A percentile compares a stretch with the other conserved stretches of the same genome.
Evolutionary conservation across 2,113 vertebrate genomes (phyloP).

Genomic region (Amblyopsis rosae): DNA sequence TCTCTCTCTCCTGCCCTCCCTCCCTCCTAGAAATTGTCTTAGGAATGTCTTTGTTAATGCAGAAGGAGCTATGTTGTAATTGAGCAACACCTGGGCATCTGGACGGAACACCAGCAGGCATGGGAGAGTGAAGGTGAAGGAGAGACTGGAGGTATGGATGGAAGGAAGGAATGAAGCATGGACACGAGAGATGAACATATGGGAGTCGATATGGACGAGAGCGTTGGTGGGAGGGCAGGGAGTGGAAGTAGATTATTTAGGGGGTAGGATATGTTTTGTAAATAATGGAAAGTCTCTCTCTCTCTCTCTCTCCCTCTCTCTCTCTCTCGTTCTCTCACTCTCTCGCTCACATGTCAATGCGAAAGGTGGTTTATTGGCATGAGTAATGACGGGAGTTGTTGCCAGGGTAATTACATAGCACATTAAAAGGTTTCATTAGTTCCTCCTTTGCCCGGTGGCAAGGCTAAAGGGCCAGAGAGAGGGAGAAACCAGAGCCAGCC

Average conservation of each 20-base stretch:
- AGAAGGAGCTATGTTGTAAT: constrained; percentile 66
- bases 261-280: constrained; percentile 4
- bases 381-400: constrained; percentile 77
- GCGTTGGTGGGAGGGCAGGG: constrained; percentile 1
- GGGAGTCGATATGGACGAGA: constrained; percentile 50
- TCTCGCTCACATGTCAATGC: constrained; percentile 68
- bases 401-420: constrained; percentile 81
- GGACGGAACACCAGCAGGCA: constrained; percentile 56
- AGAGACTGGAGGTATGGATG: constrained; percentile 43
- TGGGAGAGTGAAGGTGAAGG: constrained; percentile 31
- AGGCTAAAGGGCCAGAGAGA: constrained; percentile 62
- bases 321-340: constrained; percentile 39
- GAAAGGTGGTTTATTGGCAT: constrained; percentile 72
- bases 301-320: constrained; percentile 9
- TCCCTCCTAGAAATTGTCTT: no score
- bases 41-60: constrained; percentile 69
- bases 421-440: constrained; percentile 80
- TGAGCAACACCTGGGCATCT: constrained; percentile 71
- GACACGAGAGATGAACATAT: constrained; percentile 59
- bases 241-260: constrained; percentile 46
- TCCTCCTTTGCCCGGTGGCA: constrained; percentile 73
- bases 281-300: constrained; percentile 49
- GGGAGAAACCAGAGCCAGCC: constrained; percentile 18
- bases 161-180: constrained; percentile 64
- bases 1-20: no score